Evolutionary conservation across 2,113 vertebrate genomes (phyloP), one percentile per base, ranked within the genome.

Genomic region (Brachyhypopomus gauderio): DNA sequence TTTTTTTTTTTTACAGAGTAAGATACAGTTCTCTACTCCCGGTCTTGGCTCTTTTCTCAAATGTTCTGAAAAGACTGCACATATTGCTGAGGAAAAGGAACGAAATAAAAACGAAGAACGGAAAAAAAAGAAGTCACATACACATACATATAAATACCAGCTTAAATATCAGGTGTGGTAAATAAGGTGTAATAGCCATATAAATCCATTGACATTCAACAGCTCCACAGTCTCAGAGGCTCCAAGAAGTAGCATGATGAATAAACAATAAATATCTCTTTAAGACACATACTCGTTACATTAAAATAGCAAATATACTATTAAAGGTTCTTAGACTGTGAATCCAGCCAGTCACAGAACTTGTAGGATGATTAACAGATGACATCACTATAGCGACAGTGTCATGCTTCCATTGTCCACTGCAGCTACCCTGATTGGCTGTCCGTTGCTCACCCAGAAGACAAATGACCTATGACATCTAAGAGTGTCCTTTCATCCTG

Each of bases 221-320:
- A 73, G 80, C 72, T 73, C 59, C 66, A 5, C 67, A 63, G 63
- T 77, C 79, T 83, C 58, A 74, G 78, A 79, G 64, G 70, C 59
- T 80, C 55, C 66, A 41, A 71, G 79, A 81, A 75, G 75, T 78
- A 81, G 74, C 80, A 79, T 69, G 81, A 87, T 80, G 74, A 83
- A 77, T 75, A 71, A 84, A 79, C 23, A 72, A 84, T 82, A 91
- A 92, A 92, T 89, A 92, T 91, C 90, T 92, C 88, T 89, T 89
- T 90, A 78, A 82, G 75, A 83, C 72, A 85, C 80, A 45, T 72
- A 79, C 70, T 77, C 56, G 66, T 79, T 85, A 85, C 84, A 85
- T 83, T 85, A 85, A 85, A 85, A 82, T 85, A 85, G 76, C 80
- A 85, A 85, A 85, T 85, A 79, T 83, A 82, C 80, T 82, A 82